These are phyloP conservation scores for Dynastes tityus DNA, from an alignment of 2,888 invertebrate genomes.

Conservation along the genomic window DNA sequence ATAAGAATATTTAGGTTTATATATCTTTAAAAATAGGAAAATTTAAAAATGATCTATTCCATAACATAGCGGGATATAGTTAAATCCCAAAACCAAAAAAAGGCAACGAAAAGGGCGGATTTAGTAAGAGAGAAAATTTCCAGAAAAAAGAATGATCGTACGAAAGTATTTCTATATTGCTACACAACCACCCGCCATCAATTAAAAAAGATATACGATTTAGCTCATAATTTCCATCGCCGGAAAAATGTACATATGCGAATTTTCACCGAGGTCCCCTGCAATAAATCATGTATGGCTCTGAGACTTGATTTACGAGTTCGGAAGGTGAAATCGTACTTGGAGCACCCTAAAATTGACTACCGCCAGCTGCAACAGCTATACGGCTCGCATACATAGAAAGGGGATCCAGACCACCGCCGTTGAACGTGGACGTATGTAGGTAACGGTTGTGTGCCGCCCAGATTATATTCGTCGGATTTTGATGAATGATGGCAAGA, in stretches of 20 bases:
- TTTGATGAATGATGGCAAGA: slow-evolving; percentile 44
- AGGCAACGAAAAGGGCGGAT: too few species aligned
- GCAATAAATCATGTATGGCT: slow-evolving; percentile 46
- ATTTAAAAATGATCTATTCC: too few species aligned
- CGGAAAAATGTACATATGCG: slow-evolving; percentile 47
- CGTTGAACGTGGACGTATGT: not conserved
- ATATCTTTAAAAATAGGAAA: too few species aligned
- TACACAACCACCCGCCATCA: slow-evolving; percentile 5
- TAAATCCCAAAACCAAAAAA: too few species aligned
- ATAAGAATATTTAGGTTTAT: too few species aligned
- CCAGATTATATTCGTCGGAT: slow-evolving; percentile 45
- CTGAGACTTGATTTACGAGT: slow-evolving; percentile 51
- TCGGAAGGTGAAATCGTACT: slow-evolving; percentile 48
- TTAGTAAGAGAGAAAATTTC: not conserved
- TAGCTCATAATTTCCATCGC: slow-evolving; percentile 42
- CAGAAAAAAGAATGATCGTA: not conserved
- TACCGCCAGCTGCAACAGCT: slow-evolving; percentile 28
- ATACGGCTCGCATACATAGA: slow-evolving; percentile 7
- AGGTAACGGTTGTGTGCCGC: slow-evolving; percentile 19
- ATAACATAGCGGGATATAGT: too few species aligned
- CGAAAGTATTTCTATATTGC: slow-evolving; percentile 17
- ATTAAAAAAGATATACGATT: slow-evolving; percentile 43
- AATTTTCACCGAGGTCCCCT: slow-evolving; percentile 43
- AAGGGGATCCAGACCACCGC: not conserved
- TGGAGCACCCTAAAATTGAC: slow-evolving; percentile 40